These are phyloP conservation scores for Tetragonisca angustula DNA, from an alignment of 2,888 invertebrate genomes.

Conservation along the genomic window DNA sequence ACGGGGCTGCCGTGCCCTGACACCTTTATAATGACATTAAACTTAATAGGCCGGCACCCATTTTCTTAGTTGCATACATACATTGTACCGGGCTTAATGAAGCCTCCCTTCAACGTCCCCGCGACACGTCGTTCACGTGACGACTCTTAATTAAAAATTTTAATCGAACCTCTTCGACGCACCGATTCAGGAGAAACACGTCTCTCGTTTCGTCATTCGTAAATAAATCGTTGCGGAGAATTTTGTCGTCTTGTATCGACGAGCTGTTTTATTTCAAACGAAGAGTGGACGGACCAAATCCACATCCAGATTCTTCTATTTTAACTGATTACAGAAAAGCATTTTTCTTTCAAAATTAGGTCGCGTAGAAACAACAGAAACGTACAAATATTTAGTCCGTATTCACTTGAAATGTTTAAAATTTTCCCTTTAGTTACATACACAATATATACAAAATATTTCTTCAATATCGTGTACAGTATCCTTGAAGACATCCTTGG, in stretches of 20 bases:
- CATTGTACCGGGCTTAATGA: constrained; percentile 47
- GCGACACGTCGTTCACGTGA: constrained; percentile 8
- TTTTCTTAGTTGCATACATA: constrained; percentile 37
- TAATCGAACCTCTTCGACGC: constrained; percentile 33
- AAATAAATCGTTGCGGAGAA: not conserved
- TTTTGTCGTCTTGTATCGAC: not conserved
- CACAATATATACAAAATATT: no score
- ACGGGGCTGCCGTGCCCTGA: constrained; percentile 43
- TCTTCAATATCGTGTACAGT: no score
- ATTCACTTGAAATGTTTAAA: no score
- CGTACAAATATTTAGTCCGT: no score
- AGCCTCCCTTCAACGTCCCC: constrained; percentile 3
- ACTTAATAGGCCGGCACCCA: constrained; percentile 49
- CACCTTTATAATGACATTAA: constrained; percentile 64
- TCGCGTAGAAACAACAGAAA: no score
- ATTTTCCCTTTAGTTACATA: no score
- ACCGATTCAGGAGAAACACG: not conserved
- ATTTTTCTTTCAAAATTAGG: no score
- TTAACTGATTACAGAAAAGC: no score
- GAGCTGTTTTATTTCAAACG: not conserved
- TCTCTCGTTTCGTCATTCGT: not conserved
- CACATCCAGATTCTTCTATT: no score
- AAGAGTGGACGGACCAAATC: no score
- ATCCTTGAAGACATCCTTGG: no score
- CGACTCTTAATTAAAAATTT: constrained; percentile 59